A percentile compares a stretch with the other conserved stretches of the same genome.
These are phyloP conservation scores for Drosophila colorata DNA, from an alignment of 2,888 invertebrate genomes.

Conservation along the genomic window DNA sequence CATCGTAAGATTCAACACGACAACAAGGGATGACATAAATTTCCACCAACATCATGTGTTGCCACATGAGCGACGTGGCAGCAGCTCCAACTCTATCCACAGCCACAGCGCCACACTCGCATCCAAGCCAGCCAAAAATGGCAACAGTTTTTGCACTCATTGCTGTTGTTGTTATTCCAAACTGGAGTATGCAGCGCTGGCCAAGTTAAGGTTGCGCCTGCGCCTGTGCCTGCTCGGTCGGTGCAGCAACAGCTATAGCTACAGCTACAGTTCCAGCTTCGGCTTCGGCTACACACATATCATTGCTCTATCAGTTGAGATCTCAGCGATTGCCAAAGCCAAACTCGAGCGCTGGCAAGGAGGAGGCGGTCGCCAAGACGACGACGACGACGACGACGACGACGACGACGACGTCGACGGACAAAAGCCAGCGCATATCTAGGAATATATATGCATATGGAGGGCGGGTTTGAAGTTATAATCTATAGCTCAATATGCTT, in stretches of 20 bases:
- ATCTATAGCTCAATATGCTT: not conserved
- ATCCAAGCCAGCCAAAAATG: constrained; percentile 62
- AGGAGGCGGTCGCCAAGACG: constrained; percentile 50
- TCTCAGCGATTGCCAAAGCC: constrained; percentile 58
- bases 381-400: too few relatives aligned
- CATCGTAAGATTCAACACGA: constrained; percentile 85
- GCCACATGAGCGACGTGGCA: constrained; percentile 66
- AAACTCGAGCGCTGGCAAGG: constrained; percentile 35
- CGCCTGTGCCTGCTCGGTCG: constrained; percentile 39
- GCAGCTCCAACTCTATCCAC: constrained; percentile 34
- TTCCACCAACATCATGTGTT: constrained; percentile 84
- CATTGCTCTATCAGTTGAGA: constrained; percentile 81
- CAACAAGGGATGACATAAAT: constrained; percentile 85
- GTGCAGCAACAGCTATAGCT: constrained; percentile 43
- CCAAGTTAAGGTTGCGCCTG: constrained; percentile 55
- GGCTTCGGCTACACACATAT: constrained; percentile 61
- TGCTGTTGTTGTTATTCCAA: constrained; percentile 47
- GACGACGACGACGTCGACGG: constrained; percentile 17
- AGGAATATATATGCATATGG: constrained; percentile 27
- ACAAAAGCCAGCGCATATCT: constrained; percentile 40
- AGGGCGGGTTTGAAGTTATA: constrained; percentile 17
- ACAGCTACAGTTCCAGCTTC: not conserved
- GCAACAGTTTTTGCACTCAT: constrained; percentile 58
- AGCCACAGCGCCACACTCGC: constrained; percentile 61
- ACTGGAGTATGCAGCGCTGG: constrained; percentile 56